These are phyloP conservation scores for Yponomeuta sedellus DNA, from an alignment of 2,888 invertebrate genomes.

Conservation along the genomic window DNA sequence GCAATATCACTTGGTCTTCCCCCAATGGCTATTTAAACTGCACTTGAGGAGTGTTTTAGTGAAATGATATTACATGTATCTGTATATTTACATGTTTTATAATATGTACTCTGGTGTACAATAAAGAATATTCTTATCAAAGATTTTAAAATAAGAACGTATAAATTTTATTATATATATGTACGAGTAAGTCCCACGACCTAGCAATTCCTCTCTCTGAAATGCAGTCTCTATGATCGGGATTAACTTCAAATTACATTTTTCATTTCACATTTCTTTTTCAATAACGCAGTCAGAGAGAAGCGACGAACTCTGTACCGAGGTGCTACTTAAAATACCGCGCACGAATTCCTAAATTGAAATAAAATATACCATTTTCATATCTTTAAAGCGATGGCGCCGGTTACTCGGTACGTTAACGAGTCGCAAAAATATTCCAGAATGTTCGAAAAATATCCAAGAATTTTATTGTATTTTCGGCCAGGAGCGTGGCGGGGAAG, in stretches of 20 bases:
- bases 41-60: too few relatives aligned
- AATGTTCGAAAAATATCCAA: constrained; percentile 1
- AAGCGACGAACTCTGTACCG: constrained; percentile 50
- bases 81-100: too few relatives aligned
- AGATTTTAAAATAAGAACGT: too few relatives aligned
- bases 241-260: not conserved
- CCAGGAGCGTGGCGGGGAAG: not conserved
- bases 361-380: constrained; percentile 66
- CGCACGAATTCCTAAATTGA: constrained; percentile 70
- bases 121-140: too few relatives aligned
- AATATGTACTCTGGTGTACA: too few relatives aligned
- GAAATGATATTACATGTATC: too few relatives aligned
- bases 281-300: constrained; percentile 46
- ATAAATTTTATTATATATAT: too few relatives aligned
- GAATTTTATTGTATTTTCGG: not conserved
- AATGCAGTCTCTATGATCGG: not conserved
- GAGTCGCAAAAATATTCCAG: constrained; percentile 25
- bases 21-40: too few relatives aligned
- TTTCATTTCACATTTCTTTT: constrained; percentile 34
- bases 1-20: too few relatives aligned
- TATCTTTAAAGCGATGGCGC: constrained; percentile 29
- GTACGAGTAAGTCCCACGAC: too few relatives aligned
- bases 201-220: too few relatives aligned
- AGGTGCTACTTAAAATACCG: constrained; percentile 63
- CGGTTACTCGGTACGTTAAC: constrained; percentile 29